Conservation (phyloP, 2,888 invertebrate genomes). For the Pristionchus exspectatus region DNA sequence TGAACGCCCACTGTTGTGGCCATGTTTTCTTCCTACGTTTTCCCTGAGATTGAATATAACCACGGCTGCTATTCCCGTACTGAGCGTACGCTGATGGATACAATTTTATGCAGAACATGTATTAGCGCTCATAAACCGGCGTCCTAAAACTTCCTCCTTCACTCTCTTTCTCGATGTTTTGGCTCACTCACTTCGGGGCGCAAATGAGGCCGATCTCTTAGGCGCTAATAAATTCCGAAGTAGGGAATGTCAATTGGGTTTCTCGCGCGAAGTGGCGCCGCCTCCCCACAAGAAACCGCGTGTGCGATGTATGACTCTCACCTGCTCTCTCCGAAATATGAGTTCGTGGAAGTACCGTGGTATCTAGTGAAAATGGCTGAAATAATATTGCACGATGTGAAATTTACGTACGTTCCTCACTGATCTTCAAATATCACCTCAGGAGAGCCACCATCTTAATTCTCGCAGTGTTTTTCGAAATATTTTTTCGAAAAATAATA, state of each 20-base stretch:
- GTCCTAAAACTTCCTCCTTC: neutral
- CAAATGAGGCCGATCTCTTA: slow-evolving; percentile 23
- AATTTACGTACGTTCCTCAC: no score
- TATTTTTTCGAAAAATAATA: no score
- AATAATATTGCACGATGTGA: neutral
- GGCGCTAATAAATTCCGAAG: slow-evolving; percentile 18
- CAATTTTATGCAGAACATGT: no score
- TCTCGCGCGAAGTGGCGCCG: neutral
- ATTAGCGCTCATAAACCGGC: neutral
- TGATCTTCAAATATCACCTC: no score
- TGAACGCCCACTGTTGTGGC: no score
- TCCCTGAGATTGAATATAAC: no score
- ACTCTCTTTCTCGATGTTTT: neutral
- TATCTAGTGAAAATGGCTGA: neutral
- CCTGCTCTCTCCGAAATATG: neutral
- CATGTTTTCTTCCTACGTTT: no score
- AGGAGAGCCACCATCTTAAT: no score
- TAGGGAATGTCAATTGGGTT: slow-evolving; percentile 7
- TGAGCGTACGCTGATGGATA: no score
- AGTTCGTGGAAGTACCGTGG: neutral
- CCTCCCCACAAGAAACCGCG: slow-evolving; percentile 1
- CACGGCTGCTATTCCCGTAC: no score
- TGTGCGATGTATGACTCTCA: neutral
- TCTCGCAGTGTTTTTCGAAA: no score
- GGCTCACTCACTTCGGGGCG: neutral